Evolutionary conservation across 1,140 invertebrate genomes (phyloP).

Genomic region (Pseudomyrmex cubaensis): DNA sequence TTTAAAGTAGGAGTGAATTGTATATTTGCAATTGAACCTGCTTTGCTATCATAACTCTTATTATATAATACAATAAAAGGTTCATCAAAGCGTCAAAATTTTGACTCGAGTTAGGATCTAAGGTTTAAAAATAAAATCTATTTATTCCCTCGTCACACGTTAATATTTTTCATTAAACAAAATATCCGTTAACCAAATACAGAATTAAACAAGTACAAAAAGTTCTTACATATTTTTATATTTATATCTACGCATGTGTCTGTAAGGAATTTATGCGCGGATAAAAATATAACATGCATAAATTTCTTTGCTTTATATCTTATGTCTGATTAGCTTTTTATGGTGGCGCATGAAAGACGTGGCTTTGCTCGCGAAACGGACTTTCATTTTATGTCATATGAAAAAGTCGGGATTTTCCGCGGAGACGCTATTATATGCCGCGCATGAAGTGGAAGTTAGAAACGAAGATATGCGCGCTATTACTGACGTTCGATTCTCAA

Average conservation of each 20-base stretch:
- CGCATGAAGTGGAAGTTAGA: constrained; percentile 35
- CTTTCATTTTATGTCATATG: constrained; percentile 27
- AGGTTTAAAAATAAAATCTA: too few relatives aligned
- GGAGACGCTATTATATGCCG: constrained; percentile 25
- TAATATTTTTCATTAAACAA: too few relatives aligned
- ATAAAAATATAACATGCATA: constrained; percentile 15
- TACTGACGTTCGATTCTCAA: constrained; percentile 22
- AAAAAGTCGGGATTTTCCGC: constrained; percentile 29
- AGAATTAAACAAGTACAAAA: too few relatives aligned
- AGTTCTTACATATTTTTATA: too few relatives aligned
- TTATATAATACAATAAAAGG: too few relatives aligned
- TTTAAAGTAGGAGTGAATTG: too few relatives aligned
- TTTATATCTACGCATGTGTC: neutral
- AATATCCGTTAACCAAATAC: too few relatives aligned
- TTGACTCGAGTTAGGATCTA: too few relatives aligned
- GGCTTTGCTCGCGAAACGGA: neutral
- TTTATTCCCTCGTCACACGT: too few relatives aligned
- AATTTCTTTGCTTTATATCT: constrained; percentile 36
- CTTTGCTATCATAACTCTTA: too few relatives aligned
- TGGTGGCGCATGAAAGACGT: constrained; percentile 3
- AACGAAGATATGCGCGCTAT: constrained; percentile 30
- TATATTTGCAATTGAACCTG: too few relatives aligned
- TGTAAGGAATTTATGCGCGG: neutral
- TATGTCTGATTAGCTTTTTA: constrained; percentile 49
- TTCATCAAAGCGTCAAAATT: too few relatives aligned